Conservation (phyloP, 2,113 vertebrate species). For the Pomatostomus ruficeps region DNA sequence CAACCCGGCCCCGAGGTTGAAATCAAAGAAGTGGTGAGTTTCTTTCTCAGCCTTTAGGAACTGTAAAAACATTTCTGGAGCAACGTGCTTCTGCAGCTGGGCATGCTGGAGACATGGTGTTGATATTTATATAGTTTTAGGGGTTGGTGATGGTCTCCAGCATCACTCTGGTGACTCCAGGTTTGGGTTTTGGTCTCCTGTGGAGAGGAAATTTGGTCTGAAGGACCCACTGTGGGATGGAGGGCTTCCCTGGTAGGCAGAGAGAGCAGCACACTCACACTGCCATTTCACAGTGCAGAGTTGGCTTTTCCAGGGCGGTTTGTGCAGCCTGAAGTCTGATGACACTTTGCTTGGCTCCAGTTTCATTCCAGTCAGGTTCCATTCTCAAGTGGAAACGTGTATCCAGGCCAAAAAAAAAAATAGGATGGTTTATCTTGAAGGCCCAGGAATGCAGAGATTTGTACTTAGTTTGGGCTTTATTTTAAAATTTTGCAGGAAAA, state of each 20-base stretch:
- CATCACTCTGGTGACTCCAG: background rate
- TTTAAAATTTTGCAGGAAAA: conserved; percentile 47
- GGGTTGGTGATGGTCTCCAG: background rate
- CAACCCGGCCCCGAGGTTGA: conserved; percentile 94
- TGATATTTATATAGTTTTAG: background rate
- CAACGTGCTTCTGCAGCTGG: background rate
- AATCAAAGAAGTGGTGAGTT: conserved; percentile 98
- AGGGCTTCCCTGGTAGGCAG: background rate
- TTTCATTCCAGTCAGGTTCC: conserved; percentile 17
- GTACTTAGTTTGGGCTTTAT: conserved; percentile 28
- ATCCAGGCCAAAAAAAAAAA: conserved; percentile 1
- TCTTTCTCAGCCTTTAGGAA: background rate
- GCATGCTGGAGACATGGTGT: accelerated
- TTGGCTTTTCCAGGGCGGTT: background rate
- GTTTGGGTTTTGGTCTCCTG: background rate
- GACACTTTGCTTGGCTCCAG: background rate
- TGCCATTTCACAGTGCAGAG: background rate
- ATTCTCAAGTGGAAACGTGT: conserved; percentile 48
- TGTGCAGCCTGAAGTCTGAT: background rate
- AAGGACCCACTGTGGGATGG: accelerated
- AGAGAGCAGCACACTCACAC: background rate
- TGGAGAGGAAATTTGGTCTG: background rate
- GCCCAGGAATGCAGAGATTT: conserved; percentile 20
- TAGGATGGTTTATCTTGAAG: conserved; percentile 47
- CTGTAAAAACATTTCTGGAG: background rate